Percentiles rank a stretch among this genome's conserved stretches.
These are phyloP conservation scores for Agriopis leucophaearia DNA, from an alignment of 2,888 invertebrate genomes.

Conservation along the genomic window DNA sequence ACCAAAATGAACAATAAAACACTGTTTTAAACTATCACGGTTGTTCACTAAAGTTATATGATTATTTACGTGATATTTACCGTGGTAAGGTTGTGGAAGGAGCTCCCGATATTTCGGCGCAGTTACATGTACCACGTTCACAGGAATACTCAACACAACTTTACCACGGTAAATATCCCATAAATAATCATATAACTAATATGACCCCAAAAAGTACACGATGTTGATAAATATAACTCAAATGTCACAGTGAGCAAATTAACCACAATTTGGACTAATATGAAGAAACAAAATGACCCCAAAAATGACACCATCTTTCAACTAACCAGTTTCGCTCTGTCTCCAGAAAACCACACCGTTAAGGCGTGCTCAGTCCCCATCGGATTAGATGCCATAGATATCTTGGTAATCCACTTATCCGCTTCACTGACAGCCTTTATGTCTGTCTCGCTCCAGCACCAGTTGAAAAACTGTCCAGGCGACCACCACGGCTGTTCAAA, in stretches of 20 bases:
- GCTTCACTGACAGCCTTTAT: slow-evolving; percentile 2
- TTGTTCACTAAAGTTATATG: no score
- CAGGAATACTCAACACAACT: no score
- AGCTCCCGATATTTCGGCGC: no score
- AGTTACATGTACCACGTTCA: no score
- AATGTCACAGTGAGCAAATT: no score
- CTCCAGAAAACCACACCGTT: slow-evolving; percentile 63
- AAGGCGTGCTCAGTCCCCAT: slow-evolving; percentile 66
- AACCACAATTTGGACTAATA: no score
- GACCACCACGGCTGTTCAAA: slow-evolving; percentile 47
- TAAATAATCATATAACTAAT: neutral
- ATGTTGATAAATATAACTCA: neutral
- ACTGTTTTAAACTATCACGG: no score
- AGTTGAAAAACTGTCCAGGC: neutral
- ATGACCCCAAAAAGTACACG: neutral
- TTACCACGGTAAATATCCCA: no score
- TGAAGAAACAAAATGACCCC: no score
- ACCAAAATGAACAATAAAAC: no score
- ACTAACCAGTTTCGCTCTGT: slow-evolving; percentile 54
- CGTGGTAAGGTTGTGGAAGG: no score
- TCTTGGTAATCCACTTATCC: slow-evolving; percentile 19
- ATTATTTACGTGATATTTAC: no score
- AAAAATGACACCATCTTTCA: neutral
- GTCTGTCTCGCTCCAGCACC: slow-evolving; percentile 13
- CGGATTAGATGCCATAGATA: slow-evolving; percentile 54